A percentile compares a stretch with the other conserved stretches of the same genome.
Evolutionary conservation across 2,113 vertebrate genomes (phyloP).

Genomic region (Dicrurus megarhynchus): DNA sequence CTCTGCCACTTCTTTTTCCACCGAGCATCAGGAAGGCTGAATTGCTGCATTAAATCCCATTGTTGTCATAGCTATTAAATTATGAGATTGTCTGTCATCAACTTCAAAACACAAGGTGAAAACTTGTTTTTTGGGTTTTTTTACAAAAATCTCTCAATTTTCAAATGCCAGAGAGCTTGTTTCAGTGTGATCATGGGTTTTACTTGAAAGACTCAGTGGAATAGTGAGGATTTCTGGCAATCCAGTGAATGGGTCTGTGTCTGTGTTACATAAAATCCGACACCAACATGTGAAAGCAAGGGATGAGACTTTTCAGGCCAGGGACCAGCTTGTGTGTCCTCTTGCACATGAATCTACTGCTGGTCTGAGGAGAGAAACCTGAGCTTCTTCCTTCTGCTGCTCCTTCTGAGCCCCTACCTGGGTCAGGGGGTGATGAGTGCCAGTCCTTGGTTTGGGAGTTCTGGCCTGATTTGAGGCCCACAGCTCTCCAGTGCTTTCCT

Average conservation of each 20-base stretch:
- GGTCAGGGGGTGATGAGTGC: neutral
- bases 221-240: neutral
- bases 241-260: neutral
- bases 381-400: neutral
- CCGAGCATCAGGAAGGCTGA: accelerated
- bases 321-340: neutral
- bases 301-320: neutral
- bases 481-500: neutral
- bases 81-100: neutral
- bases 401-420: neutral
- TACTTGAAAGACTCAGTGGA: neutral
- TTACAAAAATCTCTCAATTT: neutral
- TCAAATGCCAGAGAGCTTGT: neutral
- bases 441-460: neutral
- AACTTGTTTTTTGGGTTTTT: neutral
- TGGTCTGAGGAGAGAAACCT: neutral
- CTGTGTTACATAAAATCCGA: neutral
- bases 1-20: neutral
- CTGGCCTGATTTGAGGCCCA: neutral
- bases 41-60: neutral
- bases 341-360: neutral
- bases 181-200: neutral
- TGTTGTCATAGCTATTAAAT: neutral
- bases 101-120: neutral
- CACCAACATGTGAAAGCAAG: neutral